Conservation (phyloP, 2,888 invertebrate genomes). For the Oligia strigilis region DNA sequence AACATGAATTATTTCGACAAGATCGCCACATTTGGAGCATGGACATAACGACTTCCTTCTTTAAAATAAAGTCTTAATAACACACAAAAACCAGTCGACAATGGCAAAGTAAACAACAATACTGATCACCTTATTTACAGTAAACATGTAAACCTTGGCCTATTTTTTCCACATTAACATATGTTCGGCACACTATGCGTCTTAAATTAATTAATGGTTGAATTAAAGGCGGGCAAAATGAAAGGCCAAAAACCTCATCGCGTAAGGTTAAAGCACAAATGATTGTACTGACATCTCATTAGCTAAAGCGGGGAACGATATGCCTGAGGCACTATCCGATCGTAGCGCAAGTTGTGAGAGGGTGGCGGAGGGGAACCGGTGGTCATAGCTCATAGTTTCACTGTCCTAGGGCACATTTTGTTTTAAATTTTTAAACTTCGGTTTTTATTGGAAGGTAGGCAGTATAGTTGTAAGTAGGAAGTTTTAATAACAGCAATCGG, state of each 20-base stretch:
- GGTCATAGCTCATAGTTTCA: neutral
- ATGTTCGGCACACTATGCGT: constrained; percentile 62
- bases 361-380: constrained; percentile 35
- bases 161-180: constrained; percentile 47
- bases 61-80: constrained; percentile 41
- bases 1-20: neutral
- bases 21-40: constrained; percentile 37
- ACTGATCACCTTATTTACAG: constrained; percentile 33
- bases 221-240: constrained; percentile 84
- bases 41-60: constrained; percentile 35
- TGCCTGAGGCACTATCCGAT: constrained; percentile 82
- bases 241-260: constrained; percentile 88
- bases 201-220: constrained; percentile 82
- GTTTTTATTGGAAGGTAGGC: neutral
- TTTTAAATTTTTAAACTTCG: neutral
- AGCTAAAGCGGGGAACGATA: constrained; percentile 87
- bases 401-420: neutral
- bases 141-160: constrained; percentile 53
- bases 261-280: constrained; percentile 89
- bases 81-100: constrained; percentile 48
- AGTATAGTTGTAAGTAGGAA: neutral
- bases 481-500: neutral
- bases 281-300: constrained; percentile 91
- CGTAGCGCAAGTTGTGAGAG: constrained; percentile 61
- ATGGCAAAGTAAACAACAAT: constrained; percentile 54